These are phyloP conservation scores for Thamnophis elegans DNA, from an alignment of 2,797 vertebrate species.

Conservation along the genomic window DNA sequence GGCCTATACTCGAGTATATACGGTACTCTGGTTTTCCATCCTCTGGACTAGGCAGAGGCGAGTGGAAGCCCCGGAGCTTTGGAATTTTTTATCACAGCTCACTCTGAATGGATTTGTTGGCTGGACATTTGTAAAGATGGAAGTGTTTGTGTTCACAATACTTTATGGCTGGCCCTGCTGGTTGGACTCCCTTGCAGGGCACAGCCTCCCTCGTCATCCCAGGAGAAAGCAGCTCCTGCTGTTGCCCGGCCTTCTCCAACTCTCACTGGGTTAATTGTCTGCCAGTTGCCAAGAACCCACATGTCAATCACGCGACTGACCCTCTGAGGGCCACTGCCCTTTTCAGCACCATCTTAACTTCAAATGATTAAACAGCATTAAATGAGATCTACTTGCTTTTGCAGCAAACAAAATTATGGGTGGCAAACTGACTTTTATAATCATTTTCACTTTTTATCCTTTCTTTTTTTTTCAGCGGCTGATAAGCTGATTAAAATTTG, in stretches of 20 bases:
- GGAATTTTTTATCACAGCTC: neutral
- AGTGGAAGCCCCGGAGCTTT: neutral
- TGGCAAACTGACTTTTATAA: neutral
- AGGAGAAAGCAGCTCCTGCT: neutral
- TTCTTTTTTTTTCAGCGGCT: conserved; percentile 79
- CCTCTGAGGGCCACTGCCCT: neutral
- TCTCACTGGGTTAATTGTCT: neutral
- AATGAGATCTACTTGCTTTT: neutral
- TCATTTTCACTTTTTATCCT: conserved; percentile 26
- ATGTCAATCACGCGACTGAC: neutral
- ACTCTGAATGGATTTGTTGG: neutral
- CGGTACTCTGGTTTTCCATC: neutral
- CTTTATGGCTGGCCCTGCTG: neutral
- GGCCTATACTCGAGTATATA: too few relatives aligned
- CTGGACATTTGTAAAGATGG: neutral
- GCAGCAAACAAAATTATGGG: neutral
- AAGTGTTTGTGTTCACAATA: neutral
- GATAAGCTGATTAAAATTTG: conserved; percentile 99
- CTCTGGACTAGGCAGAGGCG: neutral
- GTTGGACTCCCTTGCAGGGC: neutral
- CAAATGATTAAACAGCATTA: neutral
- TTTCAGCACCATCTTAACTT: neutral
- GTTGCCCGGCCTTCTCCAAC: neutral
- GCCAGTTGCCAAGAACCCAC: neutral
- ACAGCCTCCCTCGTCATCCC: neutral